phyloP scores from a whole-genome alignment of 2,797 vertebrate species.

The Cyclopterus lumpus region DNA sequence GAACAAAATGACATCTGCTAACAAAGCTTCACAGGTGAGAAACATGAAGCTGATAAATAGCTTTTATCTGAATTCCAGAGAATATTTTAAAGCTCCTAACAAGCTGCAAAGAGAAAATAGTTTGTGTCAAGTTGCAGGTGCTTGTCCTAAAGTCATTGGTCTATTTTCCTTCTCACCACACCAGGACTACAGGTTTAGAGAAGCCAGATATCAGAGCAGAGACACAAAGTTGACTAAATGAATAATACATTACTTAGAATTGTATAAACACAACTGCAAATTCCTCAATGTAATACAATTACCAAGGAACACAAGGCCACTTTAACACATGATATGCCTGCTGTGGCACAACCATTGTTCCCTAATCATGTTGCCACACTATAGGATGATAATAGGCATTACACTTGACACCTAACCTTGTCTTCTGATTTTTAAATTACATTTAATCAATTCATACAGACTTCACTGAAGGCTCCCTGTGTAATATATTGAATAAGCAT shows the following conservation, averaged over 20 bases:
- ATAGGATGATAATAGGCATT: not conserved
- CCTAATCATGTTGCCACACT: not conserved
- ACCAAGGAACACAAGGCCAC: not conserved
- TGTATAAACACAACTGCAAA: not conserved
- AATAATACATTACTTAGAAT: not conserved
- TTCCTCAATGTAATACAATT: not conserved
- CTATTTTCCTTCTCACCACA: not conserved
- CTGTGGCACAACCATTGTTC: not conserved
- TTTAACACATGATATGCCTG: not conserved
- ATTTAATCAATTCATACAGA: not conserved
- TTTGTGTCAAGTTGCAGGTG: not conserved
- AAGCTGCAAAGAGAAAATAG: no score
- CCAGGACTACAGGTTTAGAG: not conserved
- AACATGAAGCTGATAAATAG: not conserved
- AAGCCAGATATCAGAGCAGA: not conserved
- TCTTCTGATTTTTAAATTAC: not conserved
- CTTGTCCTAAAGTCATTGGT: not conserved
- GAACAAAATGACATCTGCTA: not conserved
- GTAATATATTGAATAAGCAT: not conserved
- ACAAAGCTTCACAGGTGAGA: constrained; percentile 8
- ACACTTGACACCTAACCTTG: constrained; percentile 6
- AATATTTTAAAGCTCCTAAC: not conserved
- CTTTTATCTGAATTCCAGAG: not conserved
- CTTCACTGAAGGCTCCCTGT: constrained; percentile 3
- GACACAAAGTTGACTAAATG: not conserved